Conservation (phyloP, 2,113 vertebrate species). For the Tenrec ecaudatus region DNA sequence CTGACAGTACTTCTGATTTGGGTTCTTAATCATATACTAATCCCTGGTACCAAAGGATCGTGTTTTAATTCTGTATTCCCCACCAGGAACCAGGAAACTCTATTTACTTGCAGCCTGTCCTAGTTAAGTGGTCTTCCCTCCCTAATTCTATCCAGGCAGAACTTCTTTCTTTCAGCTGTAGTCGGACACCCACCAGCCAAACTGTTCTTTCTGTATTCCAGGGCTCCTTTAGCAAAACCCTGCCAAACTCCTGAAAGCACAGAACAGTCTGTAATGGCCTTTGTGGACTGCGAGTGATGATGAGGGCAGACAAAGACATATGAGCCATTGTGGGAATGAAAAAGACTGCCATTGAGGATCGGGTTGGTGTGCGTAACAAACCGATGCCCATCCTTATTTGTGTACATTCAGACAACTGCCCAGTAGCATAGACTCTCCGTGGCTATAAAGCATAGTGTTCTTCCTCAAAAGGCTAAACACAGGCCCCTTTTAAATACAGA, state of each 20-base stretch:
- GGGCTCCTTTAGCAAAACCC: constrained; percentile 63
- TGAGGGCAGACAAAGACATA: constrained; percentile 53
- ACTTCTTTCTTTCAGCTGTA: constrained; percentile 35
- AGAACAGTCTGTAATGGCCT: constrained; percentile 66
- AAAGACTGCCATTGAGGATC: constrained; percentile 64
- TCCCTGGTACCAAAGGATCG: constrained; percentile 4
- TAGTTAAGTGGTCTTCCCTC: background rate
- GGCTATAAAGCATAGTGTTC: constrained; percentile 16
- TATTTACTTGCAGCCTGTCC: constrained; percentile 37
- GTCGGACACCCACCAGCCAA: constrained; percentile 29
- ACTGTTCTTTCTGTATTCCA: constrained; percentile 54
- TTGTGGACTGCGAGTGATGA: constrained; percentile 55
- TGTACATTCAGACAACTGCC: constrained; percentile 29
- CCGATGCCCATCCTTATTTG: constrained; percentile 49
- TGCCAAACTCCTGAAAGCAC: constrained; percentile 62
- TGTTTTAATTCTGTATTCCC: constrained; percentile 41
- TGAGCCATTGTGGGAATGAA: constrained; percentile 54
- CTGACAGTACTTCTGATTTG: background rate
- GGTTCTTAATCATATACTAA: background rate
- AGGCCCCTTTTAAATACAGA: background rate
- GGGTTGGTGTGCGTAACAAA: constrained; percentile 34
- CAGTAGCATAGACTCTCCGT: background rate
- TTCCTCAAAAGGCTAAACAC: constrained; percentile 29
- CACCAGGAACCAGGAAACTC: constrained; percentile 55
- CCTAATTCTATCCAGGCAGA: constrained; percentile 27